Evolutionary conservation across 2,888 invertebrate species (phyloP).

Genomic region (Teinopalpus imperialis): DNA sequence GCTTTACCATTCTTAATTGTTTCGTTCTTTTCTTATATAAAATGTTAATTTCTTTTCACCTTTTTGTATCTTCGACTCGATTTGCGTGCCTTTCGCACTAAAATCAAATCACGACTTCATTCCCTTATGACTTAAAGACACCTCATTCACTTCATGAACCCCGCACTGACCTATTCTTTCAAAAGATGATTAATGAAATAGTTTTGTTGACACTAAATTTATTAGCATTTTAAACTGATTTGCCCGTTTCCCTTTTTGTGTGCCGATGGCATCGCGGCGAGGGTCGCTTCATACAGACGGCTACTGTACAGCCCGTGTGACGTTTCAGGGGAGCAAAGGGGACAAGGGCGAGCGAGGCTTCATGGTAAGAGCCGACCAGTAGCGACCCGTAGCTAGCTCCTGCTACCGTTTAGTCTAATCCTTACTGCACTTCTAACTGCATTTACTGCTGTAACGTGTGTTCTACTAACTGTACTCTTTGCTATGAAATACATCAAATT

Average conservation of each 20-base stretch:
- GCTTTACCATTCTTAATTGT: too few species aligned
- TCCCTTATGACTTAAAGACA: too few species aligned
- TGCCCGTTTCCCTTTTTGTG: constrained; percentile 15
- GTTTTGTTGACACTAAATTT: too few species aligned
- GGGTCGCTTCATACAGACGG: constrained; percentile 48
- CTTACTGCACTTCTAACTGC: constrained; percentile 13
- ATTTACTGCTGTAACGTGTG: too few species aligned
- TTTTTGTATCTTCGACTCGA: neutral
- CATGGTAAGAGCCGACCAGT: constrained; percentile 82
- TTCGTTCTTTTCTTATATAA: constrained; percentile 40
- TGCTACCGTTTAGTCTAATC: too few species aligned
- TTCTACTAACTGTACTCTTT: too few species aligned
- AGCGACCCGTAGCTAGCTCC: constrained; percentile 30
- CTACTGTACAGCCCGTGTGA: constrained; percentile 39
- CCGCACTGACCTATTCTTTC: too few species aligned
- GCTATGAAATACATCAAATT: too few species aligned
- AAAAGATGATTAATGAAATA: too few species aligned
- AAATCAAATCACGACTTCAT: too few species aligned
- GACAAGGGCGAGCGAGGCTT: constrained; percentile 88
- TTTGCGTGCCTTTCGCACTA: neutral
- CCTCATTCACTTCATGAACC: too few species aligned
- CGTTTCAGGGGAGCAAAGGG: constrained; percentile 87
- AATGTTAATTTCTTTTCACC: constrained; percentile 10
- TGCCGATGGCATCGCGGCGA: constrained; percentile 33
- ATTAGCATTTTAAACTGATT: constrained; percentile 14